phyloP scores from a whole-genome alignment of 2,888 invertebrate genomes.

The Rhingia campestris region DNA sequence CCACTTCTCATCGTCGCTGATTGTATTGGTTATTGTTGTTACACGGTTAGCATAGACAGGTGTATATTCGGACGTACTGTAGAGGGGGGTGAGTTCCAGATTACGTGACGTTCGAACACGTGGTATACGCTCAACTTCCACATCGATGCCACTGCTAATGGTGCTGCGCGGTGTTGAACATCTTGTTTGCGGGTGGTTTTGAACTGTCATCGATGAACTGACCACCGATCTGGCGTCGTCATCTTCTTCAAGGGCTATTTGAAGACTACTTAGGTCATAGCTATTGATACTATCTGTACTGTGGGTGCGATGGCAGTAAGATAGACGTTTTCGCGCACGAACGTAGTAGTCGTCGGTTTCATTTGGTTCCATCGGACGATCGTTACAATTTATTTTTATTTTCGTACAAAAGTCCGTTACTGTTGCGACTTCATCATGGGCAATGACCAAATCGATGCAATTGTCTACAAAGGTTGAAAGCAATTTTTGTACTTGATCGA shows the following conservation, averaged over 20 bases:
- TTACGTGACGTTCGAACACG: constrained; percentile 78
- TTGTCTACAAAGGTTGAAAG: constrained; percentile 81
- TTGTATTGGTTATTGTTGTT: constrained; percentile 79
- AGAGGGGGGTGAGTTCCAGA: constrained; percentile 80
- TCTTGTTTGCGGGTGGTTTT: constrained; percentile 69
- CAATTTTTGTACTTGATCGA: constrained; percentile 86
- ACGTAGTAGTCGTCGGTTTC: constrained; percentile 60
- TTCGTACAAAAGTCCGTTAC: constrained; percentile 82
- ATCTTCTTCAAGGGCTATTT: constrained; percentile 77
- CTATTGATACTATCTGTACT: constrained; percentile 80
- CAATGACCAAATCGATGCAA: constrained; percentile 86
- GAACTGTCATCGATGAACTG: constrained; percentile 48
- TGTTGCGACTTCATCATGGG: constrained; percentile 86
- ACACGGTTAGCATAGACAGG: constrained; percentile 82
- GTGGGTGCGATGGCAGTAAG: constrained; percentile 80
- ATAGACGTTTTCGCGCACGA: constrained; percentile 79
- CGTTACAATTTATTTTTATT: constrained; percentile 79
- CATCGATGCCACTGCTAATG: constrained; percentile 76
- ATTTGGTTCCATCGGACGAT: constrained; percentile 23
- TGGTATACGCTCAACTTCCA: constrained; percentile 8
- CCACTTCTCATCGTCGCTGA: constrained; percentile 82
- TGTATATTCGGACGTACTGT: constrained; percentile 80
- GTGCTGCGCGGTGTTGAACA: constrained; percentile 76
- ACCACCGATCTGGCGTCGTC: constrained; percentile 75
- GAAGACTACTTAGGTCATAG: constrained; percentile 79